A percentile compares a stretch with the other conserved stretches of the same genome.
These are phyloP conservation scores for Leptinotarsa texana DNA, from an alignment of 1,140 invertebrate genomes.

Conservation along the genomic window DNA sequence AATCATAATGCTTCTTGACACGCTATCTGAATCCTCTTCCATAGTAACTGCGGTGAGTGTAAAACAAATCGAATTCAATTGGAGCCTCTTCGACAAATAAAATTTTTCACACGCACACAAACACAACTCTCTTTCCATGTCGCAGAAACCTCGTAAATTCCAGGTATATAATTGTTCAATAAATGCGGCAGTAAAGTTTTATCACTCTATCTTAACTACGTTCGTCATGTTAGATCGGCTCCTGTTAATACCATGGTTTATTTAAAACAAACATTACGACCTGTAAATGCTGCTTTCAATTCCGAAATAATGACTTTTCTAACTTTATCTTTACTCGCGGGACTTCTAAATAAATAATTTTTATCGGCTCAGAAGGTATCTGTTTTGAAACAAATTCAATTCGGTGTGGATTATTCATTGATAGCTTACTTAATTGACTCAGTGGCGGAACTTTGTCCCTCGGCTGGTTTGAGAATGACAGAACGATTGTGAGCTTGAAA, in stretches of 20 bases:
- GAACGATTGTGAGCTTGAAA: not conserved
- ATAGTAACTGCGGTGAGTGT: not conserved
- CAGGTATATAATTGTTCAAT: slow-evolving; percentile 14
- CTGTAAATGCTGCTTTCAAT: slow-evolving; percentile 30
- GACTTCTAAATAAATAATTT: slow-evolving; percentile 33
- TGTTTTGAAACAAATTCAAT: slow-evolving; percentile 29
- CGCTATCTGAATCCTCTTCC: not conserved
- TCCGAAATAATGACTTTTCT: slow-evolving; percentile 23
- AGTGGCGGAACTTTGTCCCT: not conserved
- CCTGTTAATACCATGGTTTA: slow-evolving; percentile 27
- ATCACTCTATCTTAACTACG: slow-evolving; percentile 17
- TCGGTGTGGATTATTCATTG: slow-evolving; percentile 18
- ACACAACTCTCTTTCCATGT: not conserved
- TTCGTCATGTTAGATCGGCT: slow-evolving; percentile 21
- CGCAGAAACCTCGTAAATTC: not conserved
- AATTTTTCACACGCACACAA: not conserved
- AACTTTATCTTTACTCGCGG: slow-evolving; percentile 9
- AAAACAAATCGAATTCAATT: not conserved
- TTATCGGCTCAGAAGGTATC: slow-evolving; percentile 10
- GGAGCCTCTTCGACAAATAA: slow-evolving; percentile 3
- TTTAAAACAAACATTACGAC: slow-evolving; percentile 27
- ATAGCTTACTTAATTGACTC: not conserved
- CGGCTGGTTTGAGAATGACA: too few species aligned
- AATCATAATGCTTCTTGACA: not conserved
- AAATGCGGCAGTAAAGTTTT: slow-evolving; percentile 22